Base-by-base conservation (phyloP, 2,888 invertebrate genomes). In the Brachycybe producta region DNA sequence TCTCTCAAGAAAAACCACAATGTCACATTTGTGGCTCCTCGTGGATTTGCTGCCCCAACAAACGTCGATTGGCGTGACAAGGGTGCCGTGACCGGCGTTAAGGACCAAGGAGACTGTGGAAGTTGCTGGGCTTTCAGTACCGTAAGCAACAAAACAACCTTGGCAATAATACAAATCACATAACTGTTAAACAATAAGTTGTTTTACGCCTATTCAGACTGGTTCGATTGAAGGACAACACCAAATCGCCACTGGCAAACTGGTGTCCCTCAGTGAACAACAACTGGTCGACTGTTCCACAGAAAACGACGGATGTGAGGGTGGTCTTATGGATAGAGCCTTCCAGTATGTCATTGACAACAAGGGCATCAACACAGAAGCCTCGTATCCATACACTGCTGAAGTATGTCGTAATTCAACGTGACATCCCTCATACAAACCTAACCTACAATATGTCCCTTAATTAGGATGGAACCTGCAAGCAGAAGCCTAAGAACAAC, bases 41-140 rank as follows among this genome's bases (percentile, higher is more conserved):
- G n/a, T n/a, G 44, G 44, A n/a, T 5, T 44, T 11, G 5, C 1
- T 2, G 44, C 44, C 17, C 44, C 46, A 36, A 26, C 23, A 15
- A 23, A 51, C 4, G 61, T 90, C 45, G 90, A 92, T 70, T 92
- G 92, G 92, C 77, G 88, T 62, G 63, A 72, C 50, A 64, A 78
- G 56, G 90, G 90, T 41, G 86, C 85, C 55, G 91, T 92, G 52
- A 90, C 91, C 13, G 76, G 75, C 1, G 73, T 92, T 57, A 91
- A 92, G 70, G 82, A 92, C 73, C 91, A 92, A 75, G 86, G 82
- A 62, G 78, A 78, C 62, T 90, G 90, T 68, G 90, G 88, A 53
- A 85, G 85, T 3, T 91, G 90, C 74, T 92, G 91, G 91, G 78
- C 88, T 39, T 92, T 92, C 75, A 87, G 87, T 61, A 72, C 84